Evolutionary conservation across 2,888 invertebrate species (phyloP).

Genomic region (Spicauda simplicius): DNA sequence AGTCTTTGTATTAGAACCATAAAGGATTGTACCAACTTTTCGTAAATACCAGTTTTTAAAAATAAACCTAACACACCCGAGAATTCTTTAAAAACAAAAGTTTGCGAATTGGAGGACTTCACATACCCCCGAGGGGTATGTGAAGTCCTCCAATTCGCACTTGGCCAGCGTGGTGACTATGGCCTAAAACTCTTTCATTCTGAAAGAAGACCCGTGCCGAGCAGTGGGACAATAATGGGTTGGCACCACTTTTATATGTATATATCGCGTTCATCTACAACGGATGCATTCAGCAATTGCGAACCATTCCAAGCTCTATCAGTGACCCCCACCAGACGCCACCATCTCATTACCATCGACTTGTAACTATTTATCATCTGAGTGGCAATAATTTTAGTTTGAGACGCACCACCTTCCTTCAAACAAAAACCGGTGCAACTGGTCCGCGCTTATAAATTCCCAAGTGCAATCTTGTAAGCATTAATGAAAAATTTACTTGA

Average conservation of each 20-base stretch:
- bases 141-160: too few species aligned
- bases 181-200: too few species aligned
- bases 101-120: too few species aligned
- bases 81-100: too few species aligned
- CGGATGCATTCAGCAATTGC: background rate
- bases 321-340: background rate
- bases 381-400: constrained; percentile 30
- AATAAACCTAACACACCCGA: too few species aligned
- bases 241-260: background rate
- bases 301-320: background rate
- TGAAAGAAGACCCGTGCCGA: too few species aligned
- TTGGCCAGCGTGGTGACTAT: too few species aligned
- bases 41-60: too few species aligned
- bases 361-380: constrained; percentile 49
- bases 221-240: too few species aligned
- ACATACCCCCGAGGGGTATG: too few species aligned
- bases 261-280: background rate
- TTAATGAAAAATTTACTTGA: constrained; percentile 32
- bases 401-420: constrained; percentile 21
- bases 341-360: constrained; percentile 20
- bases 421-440: constrained; percentile 17
- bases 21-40: too few species aligned
- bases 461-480: constrained; percentile 31
- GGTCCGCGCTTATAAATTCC: constrained; percentile 24
- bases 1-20: too few species aligned